These are phyloP conservation scores for Alexandromys fortis DNA, from an alignment of 2,113 vertebrate genomes.

Conservation along the genomic window DNA sequence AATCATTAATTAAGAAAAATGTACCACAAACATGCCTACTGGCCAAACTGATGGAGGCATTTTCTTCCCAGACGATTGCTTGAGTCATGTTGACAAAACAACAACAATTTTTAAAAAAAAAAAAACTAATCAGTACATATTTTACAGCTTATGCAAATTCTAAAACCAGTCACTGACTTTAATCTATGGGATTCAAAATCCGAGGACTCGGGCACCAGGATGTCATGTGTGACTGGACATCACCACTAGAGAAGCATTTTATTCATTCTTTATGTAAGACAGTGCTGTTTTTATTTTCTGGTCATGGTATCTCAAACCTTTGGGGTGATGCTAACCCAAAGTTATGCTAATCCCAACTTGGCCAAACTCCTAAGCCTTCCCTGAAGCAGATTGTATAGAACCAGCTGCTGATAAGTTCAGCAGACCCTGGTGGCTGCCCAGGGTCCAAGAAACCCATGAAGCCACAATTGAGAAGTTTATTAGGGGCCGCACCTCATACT, in stretches of 20 bases:
- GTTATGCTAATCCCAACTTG: background rate
- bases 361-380: background rate
- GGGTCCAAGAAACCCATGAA: background rate
- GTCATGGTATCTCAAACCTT: background rate
- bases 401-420: background rate
- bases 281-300: conserved; percentile 19
- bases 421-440: background rate
- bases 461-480: background rate
- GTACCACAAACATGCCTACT: no score
- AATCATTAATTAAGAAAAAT: no score
- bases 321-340: background rate
- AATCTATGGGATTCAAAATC: background rate
- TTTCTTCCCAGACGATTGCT: background rate
- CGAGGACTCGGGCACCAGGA: background rate
- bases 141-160: background rate
- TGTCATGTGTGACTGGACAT: background rate
- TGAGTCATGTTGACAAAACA: background rate
- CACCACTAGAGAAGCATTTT: background rate
- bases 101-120: no score
- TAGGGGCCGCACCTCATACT: background rate
- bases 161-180: conserved; percentile 14
- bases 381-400: background rate
- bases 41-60: no score
- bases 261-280: background rate
- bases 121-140: background rate